Percentiles rank a stretch among this genome's conserved stretches.
These are phyloP conservation scores for Meriones psammophilus DNA, from an alignment of 2,797 vertebrate species.

Conservation along the genomic window DNA sequence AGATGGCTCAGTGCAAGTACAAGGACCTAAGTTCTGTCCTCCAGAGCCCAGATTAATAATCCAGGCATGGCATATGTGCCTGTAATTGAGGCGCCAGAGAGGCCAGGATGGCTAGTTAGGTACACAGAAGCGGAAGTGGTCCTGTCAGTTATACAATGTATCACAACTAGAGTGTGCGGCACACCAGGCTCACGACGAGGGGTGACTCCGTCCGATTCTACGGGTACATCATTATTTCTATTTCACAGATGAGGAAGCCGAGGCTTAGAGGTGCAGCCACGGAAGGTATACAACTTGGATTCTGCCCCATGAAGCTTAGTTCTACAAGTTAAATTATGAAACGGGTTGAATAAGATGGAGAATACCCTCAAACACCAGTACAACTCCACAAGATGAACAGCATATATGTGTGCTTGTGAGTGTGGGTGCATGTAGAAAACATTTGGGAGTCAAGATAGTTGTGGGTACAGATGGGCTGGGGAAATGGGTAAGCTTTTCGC, in stretches of 20 bases:
- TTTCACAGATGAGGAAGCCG: not conserved
- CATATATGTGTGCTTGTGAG: not conserved
- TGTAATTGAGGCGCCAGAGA: not conserved
- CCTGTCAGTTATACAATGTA: not conserved
- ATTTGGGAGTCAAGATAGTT: not conserved
- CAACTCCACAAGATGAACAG: not conserved
- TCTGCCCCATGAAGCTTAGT: not conserved
- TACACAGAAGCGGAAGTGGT: not conserved
- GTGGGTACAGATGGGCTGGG: conserved; percentile 54
- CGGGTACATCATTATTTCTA: not conserved
- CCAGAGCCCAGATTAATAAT: not conserved
- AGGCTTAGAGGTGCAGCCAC: conserved; percentile 26
- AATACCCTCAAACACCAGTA: not conserved
- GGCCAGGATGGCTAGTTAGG: not conserved
- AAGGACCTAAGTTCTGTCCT: not conserved
- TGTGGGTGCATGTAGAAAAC: not conserved
- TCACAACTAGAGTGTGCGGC: not conserved
- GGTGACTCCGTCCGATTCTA: not conserved
- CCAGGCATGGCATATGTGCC: not conserved
- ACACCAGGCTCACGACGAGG: not conserved
- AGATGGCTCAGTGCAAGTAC: not conserved
- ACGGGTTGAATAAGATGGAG: not conserved
- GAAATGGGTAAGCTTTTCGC: not conserved
- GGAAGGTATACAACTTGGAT: not conserved
- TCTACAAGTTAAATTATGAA: not conserved